These are phyloP conservation scores for Chrysaora quinquecirrha DNA, from an alignment of 30 jellyfish, hydroid and myxozoan genomes.

Conservation along the genomic window DNA sequence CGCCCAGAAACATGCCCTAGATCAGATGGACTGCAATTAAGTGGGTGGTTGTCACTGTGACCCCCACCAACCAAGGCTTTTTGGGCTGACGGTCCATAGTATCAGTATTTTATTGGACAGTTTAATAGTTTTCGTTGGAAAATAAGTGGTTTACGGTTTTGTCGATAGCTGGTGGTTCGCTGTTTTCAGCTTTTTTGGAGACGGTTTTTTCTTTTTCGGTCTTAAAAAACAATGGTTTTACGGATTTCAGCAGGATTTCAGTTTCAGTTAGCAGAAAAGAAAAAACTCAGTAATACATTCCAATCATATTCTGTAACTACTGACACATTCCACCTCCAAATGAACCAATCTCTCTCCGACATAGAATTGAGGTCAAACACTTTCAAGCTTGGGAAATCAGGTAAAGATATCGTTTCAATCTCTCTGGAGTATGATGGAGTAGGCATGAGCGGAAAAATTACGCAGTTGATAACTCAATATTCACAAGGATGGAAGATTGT, in stretches of 20 bases:
- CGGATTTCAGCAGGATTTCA: neutral
- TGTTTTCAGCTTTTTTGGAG: neutral
- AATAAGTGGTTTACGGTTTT: neutral
- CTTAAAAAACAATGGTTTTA: neutral
- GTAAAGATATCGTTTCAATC: neutral
- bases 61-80: too few relatives aligned
- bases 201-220: too few relatives aligned
- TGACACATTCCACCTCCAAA: neutral
- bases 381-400: neutral
- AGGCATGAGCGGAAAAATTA: neutral
- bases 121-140: neutral
- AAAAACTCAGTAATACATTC: neutral
- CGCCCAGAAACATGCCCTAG: too few relatives aligned
- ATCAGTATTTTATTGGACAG: neutral
- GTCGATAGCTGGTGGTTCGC: neutral
- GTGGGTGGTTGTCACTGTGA: too few relatives aligned
- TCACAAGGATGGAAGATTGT: neutral
- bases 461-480: neutral
- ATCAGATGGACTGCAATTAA: too few relatives aligned
- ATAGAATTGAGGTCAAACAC: neutral
- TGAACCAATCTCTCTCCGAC: neutral
- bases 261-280: neutral
- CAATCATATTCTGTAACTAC: neutral
- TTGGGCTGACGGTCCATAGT: neutral
- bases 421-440: conserved; percentile 1